A percentile compares a stretch with the other conserved stretches of the same genome.
Evolutionary conservation across 92 coral and sea anemone species (phyloP).

Genomic region (Anthopleura xanthogrammica): DNA sequence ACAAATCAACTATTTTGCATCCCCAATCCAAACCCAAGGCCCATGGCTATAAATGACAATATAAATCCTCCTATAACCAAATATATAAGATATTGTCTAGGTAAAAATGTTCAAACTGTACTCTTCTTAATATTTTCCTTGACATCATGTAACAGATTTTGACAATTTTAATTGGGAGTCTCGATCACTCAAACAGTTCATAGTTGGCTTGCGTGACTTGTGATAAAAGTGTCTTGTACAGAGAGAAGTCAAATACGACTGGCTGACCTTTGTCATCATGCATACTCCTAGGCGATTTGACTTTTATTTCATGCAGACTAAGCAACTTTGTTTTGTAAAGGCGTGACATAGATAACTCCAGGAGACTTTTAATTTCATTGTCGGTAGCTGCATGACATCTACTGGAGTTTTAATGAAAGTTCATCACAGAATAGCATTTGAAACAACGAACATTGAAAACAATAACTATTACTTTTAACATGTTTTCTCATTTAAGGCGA

Average conservation of each 20-base stretch:
- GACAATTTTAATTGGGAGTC: conserved; percentile 8
- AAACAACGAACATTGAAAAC: background rate
- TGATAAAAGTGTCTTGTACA: background rate
- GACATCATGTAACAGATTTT: conserved; percentile 22
- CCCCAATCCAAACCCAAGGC: background rate
- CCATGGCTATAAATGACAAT: background rate
- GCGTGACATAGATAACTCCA: background rate
- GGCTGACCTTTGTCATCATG: conserved; percentile 11
- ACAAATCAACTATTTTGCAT: background rate
- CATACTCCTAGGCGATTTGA: conserved; percentile 2
- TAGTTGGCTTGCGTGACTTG: conserved; percentile 22
- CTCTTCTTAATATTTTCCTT: background rate
- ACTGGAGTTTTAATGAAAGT: background rate
- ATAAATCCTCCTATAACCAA: background rate
- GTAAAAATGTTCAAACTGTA: background rate
- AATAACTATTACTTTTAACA: background rate
- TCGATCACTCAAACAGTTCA: background rate
- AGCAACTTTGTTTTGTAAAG: background rate
- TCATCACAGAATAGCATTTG: background rate
- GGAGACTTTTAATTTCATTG: background rate
- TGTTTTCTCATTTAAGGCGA: background rate
- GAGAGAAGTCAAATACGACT: conserved; percentile 3
- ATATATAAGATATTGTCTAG: background rate
- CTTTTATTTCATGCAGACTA: background rate
- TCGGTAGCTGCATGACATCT: background rate